Evolutionary conservation across 2,797 vertebrate genomes (phyloP), one percentile per base, ranked within the genome.

Genomic region (Anas acuta): DNA sequence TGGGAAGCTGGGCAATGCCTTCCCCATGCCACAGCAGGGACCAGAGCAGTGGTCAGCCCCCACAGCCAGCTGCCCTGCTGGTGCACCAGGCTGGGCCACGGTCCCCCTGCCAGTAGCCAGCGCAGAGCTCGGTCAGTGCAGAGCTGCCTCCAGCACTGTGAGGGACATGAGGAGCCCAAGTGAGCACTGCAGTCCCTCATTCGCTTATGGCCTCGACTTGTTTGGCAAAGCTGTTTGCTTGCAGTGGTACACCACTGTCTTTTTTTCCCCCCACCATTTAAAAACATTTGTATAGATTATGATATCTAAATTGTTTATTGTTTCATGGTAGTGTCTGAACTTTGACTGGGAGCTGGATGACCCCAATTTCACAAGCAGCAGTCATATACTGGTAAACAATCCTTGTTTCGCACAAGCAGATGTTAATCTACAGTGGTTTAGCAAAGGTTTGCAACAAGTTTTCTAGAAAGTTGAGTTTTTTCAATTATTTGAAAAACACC

Each of bases 401-500:
- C 49, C 62, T 57, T 28, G 2, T 41, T 78, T 86, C 76, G 45
- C 65, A 79, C 80, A 56, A 82, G 58, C 26, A 73, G 74, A 62
- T 65, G 14, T 73, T 84, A 54, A 87, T 77, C 75, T 23, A 6
- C 5, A 3, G 83, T 7, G 2, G 54, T 47, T 73, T 39, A 77
- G 56, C 22, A 25, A 21, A 78, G 2, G 15, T 39, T 84, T 69
- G 65, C 82, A 86, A 72, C 88, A 94, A 71, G 70, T 73, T 79
- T 77, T 67, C 41, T 17, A 26, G 32, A 58, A 84, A 95, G 70
- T 87, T 94, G 23, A 25, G 23, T 13, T 37, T 28, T 90, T 87
- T 72, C 84, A 75, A 21, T 94, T 89, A 75, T 89, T 93, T 92
- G 72, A 91, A 95, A 92, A 86, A 45, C 60, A 97, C 61, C n/a